phyloP scores from a whole-genome alignment of 2,888 invertebrate species.

The Clivina fossor region DNA sequence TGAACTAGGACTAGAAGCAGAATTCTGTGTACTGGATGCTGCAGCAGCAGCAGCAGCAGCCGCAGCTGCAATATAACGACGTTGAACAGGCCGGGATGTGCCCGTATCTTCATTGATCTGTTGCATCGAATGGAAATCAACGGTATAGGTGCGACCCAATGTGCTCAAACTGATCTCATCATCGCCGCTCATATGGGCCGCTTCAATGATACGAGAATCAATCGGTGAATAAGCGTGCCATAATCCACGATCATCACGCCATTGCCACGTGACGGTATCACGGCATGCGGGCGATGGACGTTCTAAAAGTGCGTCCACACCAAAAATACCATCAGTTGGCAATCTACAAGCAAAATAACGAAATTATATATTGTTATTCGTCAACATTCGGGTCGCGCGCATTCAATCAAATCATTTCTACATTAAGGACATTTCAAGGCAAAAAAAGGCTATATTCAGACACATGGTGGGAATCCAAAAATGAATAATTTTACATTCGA shows the following conservation, averaged over 20 bases:
- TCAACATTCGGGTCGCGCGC: too few species aligned
- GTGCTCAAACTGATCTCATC: conserved; percentile 93
- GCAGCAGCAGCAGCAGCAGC: conserved; percentile 46
- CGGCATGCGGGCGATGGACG: conserved; percentile 67
- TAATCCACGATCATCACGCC: conserved; percentile 91
- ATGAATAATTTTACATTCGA: too few species aligned
- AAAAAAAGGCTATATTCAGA: too few species aligned
- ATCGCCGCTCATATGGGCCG: conserved; percentile 90
- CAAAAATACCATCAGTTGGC: conserved; percentile 93
- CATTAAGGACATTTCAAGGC: too few species aligned
- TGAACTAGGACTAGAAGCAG: conserved; percentile 38
- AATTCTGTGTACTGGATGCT: conserved; percentile 30
- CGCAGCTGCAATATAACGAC: conserved; percentile 69
- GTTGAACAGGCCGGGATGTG: conserved; percentile 88
- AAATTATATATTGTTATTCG: background rate
- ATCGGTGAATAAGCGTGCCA: conserved; percentile 92
- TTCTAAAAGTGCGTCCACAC: conserved; percentile 86
- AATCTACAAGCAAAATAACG: conserved; percentile 59
- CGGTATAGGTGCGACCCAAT: conserved; percentile 90
- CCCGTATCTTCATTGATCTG: conserved; percentile 98
- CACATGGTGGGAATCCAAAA: too few species aligned
- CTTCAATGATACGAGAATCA: conserved; percentile 93
- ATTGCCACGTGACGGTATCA: conserved; percentile 92
- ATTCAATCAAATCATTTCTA: too few species aligned
- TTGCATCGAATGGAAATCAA: conserved; percentile 96